Conservation (phyloP, 2,113 vertebrate genomes). For the Campylomormyrus numenius region DNA sequence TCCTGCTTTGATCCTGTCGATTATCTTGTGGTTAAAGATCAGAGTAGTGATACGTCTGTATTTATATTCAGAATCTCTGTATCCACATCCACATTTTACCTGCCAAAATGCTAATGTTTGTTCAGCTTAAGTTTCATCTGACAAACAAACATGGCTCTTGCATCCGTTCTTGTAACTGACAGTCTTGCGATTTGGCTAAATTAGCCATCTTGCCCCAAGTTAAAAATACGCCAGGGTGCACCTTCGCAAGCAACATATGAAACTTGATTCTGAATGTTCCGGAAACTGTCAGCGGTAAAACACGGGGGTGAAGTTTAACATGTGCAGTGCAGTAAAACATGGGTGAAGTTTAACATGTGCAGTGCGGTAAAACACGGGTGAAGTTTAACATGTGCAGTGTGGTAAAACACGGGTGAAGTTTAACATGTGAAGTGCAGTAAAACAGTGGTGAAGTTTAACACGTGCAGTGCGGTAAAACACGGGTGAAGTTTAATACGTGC, state of each 20-base stretch:
- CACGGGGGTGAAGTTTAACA: background rate
- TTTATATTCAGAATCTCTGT: background rate
- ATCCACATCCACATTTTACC: background rate
- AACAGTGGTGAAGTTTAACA: background rate
- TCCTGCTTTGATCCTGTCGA: background rate
- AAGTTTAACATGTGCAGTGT: background rate
- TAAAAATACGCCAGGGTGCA: background rate
- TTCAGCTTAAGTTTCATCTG: background rate
- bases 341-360: background rate
- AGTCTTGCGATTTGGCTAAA: background rate
- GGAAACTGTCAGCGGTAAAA: background rate
- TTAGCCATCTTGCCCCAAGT: background rate
- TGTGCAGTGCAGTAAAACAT: too few species aligned
- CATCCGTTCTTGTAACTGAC: background rate
- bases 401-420: background rate
- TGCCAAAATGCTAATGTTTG: background rate
- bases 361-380: background rate
- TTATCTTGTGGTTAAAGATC: background rate
- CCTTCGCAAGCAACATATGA: background rate
- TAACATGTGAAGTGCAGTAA: background rate
- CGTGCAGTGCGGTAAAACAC: background rate
- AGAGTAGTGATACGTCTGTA: background rate
- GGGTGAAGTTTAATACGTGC: background rate
- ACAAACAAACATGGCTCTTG: background rate
- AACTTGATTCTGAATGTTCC: background rate